Evolutionary conservation across 2,888 invertebrate genomes (phyloP).

Genomic region (Acleris laterana): DNA sequence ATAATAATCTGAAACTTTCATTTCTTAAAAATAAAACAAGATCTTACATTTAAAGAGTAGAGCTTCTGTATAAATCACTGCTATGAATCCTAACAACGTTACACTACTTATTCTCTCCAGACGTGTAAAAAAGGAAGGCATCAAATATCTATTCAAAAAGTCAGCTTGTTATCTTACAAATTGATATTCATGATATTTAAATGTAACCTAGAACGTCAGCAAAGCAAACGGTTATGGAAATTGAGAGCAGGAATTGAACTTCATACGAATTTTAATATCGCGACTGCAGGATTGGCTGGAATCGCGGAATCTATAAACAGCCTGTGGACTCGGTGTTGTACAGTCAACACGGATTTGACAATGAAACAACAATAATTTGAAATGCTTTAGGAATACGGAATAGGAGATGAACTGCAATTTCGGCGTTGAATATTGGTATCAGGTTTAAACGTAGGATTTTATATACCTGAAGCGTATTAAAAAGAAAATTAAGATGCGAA

Average conservation of each 20-base stretch:
- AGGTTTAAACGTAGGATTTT: not conserved
- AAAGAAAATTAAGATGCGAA: no score
- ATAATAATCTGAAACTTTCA: no score
- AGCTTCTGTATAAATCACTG: no score
- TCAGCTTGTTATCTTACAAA: slow-evolving; percentile 38
- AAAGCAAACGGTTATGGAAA: slow-evolving; percentile 59
- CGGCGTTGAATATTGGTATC: not conserved
- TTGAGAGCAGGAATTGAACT: slow-evolving; percentile 53
- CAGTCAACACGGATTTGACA: not conserved
- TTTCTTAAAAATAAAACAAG: no score
- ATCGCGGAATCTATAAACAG: slow-evolving; percentile 28
- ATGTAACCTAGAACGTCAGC: slow-evolving; percentile 57
- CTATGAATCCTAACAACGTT: no score
- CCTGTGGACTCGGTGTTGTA: not conserved
- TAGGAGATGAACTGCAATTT: not conserved
- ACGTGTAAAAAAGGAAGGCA: slow-evolving; percentile 5
- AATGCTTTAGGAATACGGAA: no score
- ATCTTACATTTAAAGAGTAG: no score
- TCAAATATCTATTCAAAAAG: slow-evolving; percentile 32
- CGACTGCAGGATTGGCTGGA: slow-evolving; percentile 15
- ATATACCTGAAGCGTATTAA: no score
- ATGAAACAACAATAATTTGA: not conserved
- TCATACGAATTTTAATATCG: slow-evolving; percentile 37
- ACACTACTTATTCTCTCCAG: slow-evolving; percentile 1
- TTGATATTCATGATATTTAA: slow-evolving; percentile 60